Conservation (phyloP, 2,888 invertebrate genomes). For the Caenorhabditis angaria region DNA sequence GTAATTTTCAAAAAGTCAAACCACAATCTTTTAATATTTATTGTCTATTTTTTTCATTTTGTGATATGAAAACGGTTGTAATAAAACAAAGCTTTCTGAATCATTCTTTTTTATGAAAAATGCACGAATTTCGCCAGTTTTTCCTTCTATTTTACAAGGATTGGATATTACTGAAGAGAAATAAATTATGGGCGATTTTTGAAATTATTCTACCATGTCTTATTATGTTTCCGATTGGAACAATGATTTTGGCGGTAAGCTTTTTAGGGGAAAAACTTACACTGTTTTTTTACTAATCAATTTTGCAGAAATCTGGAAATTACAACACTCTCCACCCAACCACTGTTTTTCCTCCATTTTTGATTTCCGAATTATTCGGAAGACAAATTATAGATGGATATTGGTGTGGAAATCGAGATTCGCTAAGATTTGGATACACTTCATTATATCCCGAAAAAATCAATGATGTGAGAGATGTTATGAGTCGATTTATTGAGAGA, state of each 20-base stretch:
- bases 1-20: no score
- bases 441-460: not conserved
- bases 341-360: no score
- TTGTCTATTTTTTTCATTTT: no score
- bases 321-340: no score
- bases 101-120: not conserved
- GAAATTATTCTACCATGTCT: not conserved
- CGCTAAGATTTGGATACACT: not conserved
- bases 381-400: not conserved
- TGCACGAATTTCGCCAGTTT: not conserved
- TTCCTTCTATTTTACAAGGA: conserved; percentile 2
- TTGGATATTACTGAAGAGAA: not conserved
- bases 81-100: no score
- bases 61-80: no score
- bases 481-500: conserved; percentile 18
- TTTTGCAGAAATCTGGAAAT: no score
- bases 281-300: no score
- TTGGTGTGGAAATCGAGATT: not conserved
- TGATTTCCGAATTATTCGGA: not conserved
- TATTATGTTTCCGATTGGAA: not conserved
- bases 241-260: not conserved
- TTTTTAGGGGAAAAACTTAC: no score
- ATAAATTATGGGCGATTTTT: not conserved
- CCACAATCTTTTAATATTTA: no score
- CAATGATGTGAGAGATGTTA: conserved; percentile 9